Conservation (phyloP, 2,797 vertebrate species). For the Tenualosa ilisha region DNA sequence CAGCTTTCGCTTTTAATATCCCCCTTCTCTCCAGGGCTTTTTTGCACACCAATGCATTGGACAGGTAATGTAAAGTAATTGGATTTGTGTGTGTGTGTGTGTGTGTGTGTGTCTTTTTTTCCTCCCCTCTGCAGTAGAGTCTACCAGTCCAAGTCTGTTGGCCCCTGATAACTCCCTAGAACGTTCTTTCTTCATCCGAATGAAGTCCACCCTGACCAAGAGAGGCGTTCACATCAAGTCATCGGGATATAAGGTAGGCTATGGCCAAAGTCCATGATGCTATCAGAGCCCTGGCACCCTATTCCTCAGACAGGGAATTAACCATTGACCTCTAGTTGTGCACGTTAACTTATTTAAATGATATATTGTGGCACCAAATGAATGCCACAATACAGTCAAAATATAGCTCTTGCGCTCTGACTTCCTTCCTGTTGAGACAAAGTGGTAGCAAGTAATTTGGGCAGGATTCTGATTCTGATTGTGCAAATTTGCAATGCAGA, state of each 20-base stretch:
- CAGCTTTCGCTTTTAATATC: slow-evolving; percentile 38
- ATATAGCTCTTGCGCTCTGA: not conserved
- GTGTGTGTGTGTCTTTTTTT: slow-evolving; percentile 38
- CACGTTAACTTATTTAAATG: slow-evolving; percentile 5
- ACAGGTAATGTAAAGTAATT: slow-evolving; percentile 53
- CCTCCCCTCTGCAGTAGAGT: slow-evolving; percentile 82
- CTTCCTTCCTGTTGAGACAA: not conserved
- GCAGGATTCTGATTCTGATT: not conserved
- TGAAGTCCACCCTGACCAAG: slow-evolving; percentile 99
- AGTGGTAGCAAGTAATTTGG: not conserved
- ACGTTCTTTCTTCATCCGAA: slow-evolving; percentile 96
- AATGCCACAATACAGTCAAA: not conserved
- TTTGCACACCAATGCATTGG: slow-evolving; percentile 44
- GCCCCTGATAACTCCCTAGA: slow-evolving; percentile 90
- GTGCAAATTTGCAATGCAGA: not conserved
- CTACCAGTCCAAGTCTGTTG: slow-evolving; percentile 90
- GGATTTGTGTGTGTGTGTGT: slow-evolving; percentile 45
- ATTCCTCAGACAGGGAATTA: not conserved
- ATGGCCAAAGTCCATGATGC: not conserved
- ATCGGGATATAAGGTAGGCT: slow-evolving; percentile 92
- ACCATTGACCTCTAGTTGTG: not conserved
- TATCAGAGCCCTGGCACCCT: not conserved
- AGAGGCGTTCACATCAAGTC: slow-evolving; percentile 99
- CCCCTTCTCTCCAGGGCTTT: slow-evolving; percentile 46
- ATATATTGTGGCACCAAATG: not conserved